Conservation (phyloP, 2,888 invertebrate genomes). For the Nipponacmea schrenckii region DNA sequence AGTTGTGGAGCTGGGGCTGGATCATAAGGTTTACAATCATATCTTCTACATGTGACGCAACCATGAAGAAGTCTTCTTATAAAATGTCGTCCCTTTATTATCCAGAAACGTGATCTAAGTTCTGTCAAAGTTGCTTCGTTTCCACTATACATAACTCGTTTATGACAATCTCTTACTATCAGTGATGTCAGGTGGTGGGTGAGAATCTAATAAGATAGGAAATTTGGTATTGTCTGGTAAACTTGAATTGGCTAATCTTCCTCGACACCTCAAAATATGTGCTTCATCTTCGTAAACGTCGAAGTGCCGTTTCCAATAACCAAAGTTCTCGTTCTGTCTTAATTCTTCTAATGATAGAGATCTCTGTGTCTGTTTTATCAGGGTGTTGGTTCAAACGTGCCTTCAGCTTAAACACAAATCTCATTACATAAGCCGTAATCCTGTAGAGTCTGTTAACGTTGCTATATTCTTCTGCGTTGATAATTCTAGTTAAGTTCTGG, state of each 20-base stretch:
- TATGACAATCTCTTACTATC: not conserved
- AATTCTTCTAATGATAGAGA: not conserved
- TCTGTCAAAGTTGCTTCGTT: not conserved
- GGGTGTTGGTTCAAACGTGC: not conserved
- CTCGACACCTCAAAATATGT: not conserved
- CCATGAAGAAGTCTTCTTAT: not conserved
- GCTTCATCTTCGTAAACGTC: not conserved
- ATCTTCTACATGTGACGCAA: slow-evolving; percentile 1
- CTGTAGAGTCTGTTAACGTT: not conserved
- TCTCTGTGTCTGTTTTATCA: not conserved
- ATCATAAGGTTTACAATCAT: slow-evolving; percentile 2
- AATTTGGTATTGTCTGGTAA: not conserved
- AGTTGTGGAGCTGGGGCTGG: not conserved
- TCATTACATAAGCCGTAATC: not conserved
- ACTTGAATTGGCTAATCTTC: slow-evolving; percentile 3
- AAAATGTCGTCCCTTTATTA: not conserved
- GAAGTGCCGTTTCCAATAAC: not conserved
- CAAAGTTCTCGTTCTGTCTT: not conserved
- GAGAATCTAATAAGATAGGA: not conserved
- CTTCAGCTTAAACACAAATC: not conserved
- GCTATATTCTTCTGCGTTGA: not conserved
- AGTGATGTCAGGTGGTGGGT: too few relatives aligned
- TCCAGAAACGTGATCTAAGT: not conserved
- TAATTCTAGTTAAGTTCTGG: not conserved
- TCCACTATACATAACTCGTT: not conserved